Evolutionary conservation across 2,797 vertebrate species (phyloP).

Genomic region (Psittacula derbiana): DNA sequence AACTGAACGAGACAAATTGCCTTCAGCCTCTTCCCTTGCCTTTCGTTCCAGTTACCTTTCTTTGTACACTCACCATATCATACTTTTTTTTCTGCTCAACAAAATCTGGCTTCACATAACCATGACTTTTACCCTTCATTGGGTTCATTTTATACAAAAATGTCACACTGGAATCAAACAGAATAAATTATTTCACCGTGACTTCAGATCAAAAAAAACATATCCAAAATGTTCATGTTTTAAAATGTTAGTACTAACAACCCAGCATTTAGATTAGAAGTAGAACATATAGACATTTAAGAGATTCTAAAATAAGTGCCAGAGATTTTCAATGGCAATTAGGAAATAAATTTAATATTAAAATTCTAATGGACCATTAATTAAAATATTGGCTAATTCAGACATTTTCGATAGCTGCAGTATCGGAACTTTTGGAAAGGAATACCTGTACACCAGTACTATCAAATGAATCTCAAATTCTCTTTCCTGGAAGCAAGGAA

Average conservation of each 20-base stretch:
- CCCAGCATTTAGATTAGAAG: neutral
- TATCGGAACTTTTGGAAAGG: neutral
- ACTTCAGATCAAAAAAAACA: neutral
- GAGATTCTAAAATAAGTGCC: neutral
- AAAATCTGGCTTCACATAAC: neutral
- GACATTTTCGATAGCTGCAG: neutral
- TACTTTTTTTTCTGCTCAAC: neutral
- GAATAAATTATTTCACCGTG: neutral
- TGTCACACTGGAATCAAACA: neutral
- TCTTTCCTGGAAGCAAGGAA: neutral
- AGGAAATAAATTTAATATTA: neutral
- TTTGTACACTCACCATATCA: neutral
- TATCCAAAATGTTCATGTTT: neutral
- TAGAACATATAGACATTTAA: neutral
- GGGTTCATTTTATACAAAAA: neutral
- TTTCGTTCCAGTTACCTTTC: neutral
- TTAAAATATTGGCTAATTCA: neutral
- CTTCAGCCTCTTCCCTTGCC: neutral
- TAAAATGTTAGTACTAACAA: neutral
- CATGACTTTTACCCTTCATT: neutral
- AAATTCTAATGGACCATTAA: neutral
- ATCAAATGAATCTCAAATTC: neutral
- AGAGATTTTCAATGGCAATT: neutral
- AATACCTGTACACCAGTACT: neutral
- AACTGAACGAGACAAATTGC: neutral